Percentiles rank a stretch among this genome's conserved stretches.
These are phyloP conservation scores for Cryptotis parvus DNA, from an alignment of 2,113 vertebrate species.

Conservation along the genomic window DNA sequence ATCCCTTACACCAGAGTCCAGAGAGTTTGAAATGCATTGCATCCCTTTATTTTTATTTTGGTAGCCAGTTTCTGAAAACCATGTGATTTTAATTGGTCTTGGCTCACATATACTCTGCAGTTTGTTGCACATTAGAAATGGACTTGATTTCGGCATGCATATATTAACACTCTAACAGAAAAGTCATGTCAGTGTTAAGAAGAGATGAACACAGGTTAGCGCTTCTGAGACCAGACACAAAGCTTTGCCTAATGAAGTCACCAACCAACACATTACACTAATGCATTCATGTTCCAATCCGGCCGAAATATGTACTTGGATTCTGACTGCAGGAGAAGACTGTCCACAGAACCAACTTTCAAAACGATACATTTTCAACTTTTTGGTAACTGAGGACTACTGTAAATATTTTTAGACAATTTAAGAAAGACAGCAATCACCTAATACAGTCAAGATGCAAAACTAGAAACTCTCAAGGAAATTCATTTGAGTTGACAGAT, in stretches of 20 bases:
- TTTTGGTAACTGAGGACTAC: background rate
- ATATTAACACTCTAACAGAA: background rate
- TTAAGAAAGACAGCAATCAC: background rate
- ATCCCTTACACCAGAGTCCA: background rate
- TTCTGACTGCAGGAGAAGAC: background rate
- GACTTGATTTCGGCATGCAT: background rate
- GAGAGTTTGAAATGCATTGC: background rate
- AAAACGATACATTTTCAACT: background rate
- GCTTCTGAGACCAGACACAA: background rate
- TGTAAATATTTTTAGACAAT: background rate
- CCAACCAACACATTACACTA: constrained; percentile 6
- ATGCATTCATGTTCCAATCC: background rate
- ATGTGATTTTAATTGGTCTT: background rate
- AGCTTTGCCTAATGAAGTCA: background rate
- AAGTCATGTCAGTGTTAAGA: background rate
- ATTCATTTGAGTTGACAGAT: constrained; percentile 12
- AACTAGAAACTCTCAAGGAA: constrained; percentile 36
- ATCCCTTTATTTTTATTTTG: background rate
- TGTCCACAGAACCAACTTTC: background rate
- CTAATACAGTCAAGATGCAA: constrained; percentile 34
- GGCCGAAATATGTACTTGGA: background rate
- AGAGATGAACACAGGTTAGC: background rate
- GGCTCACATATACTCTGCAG: background rate
- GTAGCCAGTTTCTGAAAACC: background rate
- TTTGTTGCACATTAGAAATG: background rate